Percentiles rank a stretch among this genome's conserved stretches.
These are phyloP conservation scores for Clarias platycephalus DNA, from an alignment of 2,797 vertebrate genomes.

Conservation along the genomic window DNA sequence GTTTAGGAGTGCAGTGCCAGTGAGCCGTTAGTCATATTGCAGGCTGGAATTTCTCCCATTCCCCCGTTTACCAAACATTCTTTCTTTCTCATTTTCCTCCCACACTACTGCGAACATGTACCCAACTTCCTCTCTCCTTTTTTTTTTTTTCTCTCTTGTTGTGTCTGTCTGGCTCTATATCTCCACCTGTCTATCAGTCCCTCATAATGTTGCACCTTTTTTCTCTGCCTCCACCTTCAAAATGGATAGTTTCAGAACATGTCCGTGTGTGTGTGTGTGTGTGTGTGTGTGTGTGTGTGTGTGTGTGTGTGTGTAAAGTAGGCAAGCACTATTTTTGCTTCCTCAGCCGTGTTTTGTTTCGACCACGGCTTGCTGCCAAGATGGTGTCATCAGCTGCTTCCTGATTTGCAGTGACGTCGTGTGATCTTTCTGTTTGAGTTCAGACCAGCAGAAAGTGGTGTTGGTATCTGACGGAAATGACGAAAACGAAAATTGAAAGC, in stretches of 20 bases:
- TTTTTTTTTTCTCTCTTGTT: not conserved
- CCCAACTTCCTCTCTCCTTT: slow-evolving; percentile 14
- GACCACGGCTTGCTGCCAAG: not conserved
- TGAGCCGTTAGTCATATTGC: slow-evolving; percentile 22
- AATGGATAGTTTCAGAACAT: not conserved
- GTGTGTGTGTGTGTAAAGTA: not conserved
- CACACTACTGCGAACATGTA: not conserved
- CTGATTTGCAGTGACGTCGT: not conserved
- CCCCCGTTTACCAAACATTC: slow-evolving; percentile 33
- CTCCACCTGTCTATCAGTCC: not conserved
- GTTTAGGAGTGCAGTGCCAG: not conserved
- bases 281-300: not conserved
- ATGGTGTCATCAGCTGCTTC: not conserved
- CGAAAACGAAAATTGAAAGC: not conserved
- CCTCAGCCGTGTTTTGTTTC: slow-evolving; percentile 46
- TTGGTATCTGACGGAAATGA: slow-evolving; percentile 1
- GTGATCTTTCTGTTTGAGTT: not conserved
- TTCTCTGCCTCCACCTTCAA: not conserved
- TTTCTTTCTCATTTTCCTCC: slow-evolving; percentile 23
- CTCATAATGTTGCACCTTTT: not conserved
- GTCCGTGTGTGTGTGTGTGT: not conserved
- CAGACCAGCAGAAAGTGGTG: not conserved
- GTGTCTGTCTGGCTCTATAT: not conserved
- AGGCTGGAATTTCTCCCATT: slow-evolving; percentile 29
- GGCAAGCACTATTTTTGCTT: not conserved